These are phyloP conservation scores for Eristalinus aeneus DNA, from an alignment of 2,888 invertebrate species.

Conservation along the genomic window DNA sequence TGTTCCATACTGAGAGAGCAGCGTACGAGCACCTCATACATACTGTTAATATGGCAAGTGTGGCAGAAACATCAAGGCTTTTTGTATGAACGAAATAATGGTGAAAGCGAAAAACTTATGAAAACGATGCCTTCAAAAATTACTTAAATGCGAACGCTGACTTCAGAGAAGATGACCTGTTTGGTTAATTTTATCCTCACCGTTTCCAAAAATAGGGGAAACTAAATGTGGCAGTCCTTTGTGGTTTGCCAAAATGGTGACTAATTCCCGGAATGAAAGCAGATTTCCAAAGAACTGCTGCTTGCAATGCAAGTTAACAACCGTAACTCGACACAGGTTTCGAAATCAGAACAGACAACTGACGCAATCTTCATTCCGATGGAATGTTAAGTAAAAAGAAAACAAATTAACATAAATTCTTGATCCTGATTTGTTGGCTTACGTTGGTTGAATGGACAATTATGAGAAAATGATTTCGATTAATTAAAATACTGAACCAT, in stretches of 20 bases:
- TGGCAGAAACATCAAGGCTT: too few species aligned
- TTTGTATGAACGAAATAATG: too few species aligned
- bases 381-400: not conserved
- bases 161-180: not conserved
- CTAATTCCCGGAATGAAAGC: not conserved
- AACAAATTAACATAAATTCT: not conserved
- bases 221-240: not conserved
- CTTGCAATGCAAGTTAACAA: not conserved
- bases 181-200: not conserved
- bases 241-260: not conserved
- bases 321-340: not conserved
- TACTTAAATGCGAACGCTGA: not conserved
- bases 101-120: too few species aligned
- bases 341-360: not conserved
- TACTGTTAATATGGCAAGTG: too few species aligned
- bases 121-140: too few species aligned
- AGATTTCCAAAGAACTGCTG: not conserved
- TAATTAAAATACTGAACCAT: not conserved
- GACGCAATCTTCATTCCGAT: not conserved
- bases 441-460: not conserved
- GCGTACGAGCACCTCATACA: too few species aligned
- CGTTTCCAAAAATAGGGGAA: not conserved
- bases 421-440: not conserved
- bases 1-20: too few species aligned
- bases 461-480: too few species aligned